These are phyloP conservation scores for Hippocampus barbouri DNA, from an alignment of 2,113 vertebrate species.

Conservation along the genomic window DNA sequence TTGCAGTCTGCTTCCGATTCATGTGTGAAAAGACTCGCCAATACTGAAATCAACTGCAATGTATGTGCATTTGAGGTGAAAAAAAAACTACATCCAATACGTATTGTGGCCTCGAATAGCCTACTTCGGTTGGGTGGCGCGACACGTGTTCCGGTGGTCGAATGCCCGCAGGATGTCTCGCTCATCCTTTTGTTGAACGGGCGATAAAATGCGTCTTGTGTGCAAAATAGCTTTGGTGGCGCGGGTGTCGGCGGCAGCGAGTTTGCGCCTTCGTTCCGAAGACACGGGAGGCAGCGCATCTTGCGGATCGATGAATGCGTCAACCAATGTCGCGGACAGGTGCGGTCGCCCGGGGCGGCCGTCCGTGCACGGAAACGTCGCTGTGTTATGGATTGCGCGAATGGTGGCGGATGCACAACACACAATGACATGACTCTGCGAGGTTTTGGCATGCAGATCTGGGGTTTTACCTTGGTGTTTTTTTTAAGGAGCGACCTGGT, in stretches of 20 bases:
- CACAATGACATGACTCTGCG: slow-evolving; percentile 7
- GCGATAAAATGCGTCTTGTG: neutral
- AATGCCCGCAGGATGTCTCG: slow-evolving; percentile 1
- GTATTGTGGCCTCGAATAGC: neutral
- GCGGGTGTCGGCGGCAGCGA: neutral
- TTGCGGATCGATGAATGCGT: slow-evolving; percentile 14
- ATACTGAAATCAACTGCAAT: neutral
- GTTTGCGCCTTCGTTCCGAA: neutral
- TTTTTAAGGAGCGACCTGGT: slow-evolving; percentile 28
- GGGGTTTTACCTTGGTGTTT: slow-evolving; percentile 50
- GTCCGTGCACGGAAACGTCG: slow-evolving; percentile 12
- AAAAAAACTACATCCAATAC: neutral
- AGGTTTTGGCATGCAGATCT: slow-evolving; percentile 42
- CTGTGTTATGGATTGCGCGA: slow-evolving; percentile 12
- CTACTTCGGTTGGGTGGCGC: neutral
- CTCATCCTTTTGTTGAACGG: slow-evolving; percentile 31
- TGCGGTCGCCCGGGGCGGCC: slow-evolving; percentile 38
- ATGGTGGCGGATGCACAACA: slow-evolving; percentile 29
- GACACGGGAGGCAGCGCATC: neutral
- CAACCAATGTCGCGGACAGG: slow-evolving; percentile 41
- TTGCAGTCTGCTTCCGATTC: neutral
- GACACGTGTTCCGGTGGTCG: slow-evolving; percentile 15
- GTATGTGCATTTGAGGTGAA: neutral
- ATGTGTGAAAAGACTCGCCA: neutral
- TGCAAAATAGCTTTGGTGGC: neutral